Evolutionary conservation across 2,113 vertebrate genomes (phyloP).

Genomic region (Pseudopipra pipra): DNA sequence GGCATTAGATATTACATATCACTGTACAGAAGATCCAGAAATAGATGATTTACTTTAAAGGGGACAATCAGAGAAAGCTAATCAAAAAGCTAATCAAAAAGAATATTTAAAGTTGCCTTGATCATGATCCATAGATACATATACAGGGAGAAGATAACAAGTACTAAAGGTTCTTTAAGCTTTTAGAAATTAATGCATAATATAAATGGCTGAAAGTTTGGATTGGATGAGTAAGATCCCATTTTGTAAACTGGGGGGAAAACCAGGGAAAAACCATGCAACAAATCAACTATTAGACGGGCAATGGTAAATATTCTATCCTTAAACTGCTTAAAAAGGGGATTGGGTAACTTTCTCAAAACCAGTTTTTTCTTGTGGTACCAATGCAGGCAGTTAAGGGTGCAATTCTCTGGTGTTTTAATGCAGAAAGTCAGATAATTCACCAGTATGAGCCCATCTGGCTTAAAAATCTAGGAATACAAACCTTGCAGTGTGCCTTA

Average conservation of each 20-base stretch:
- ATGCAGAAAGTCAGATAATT: not conserved
- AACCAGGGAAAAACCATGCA: not conserved
- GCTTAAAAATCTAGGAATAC: not conserved
- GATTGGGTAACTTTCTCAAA: not conserved
- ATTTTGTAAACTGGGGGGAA: not conserved
- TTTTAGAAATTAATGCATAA: not conserved
- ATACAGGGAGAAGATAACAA: not conserved
- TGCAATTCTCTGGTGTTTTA: not conserved
- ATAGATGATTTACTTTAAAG: constrained; percentile 50
- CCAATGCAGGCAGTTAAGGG: not conserved
- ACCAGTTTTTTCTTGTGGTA: not conserved
- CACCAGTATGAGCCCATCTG: not conserved
- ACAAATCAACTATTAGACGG: not conserved
- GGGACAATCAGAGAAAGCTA: constrained; percentile 55
- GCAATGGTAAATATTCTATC: not conserved
- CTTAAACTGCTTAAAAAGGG: not conserved
- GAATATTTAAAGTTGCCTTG: constrained; percentile 39
- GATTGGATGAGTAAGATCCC: not conserved
- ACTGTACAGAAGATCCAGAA: constrained; percentile 34
- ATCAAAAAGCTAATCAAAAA: constrained; percentile 61
- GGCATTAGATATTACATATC: not conserved
- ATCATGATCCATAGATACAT: constrained; percentile 34
- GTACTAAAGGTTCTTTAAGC: not conserved
- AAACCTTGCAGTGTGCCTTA: not conserved
- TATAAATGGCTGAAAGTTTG: not conserved